Conservation (phyloP, 2,888 invertebrate species). For the Diarsia dahlii region DNA sequence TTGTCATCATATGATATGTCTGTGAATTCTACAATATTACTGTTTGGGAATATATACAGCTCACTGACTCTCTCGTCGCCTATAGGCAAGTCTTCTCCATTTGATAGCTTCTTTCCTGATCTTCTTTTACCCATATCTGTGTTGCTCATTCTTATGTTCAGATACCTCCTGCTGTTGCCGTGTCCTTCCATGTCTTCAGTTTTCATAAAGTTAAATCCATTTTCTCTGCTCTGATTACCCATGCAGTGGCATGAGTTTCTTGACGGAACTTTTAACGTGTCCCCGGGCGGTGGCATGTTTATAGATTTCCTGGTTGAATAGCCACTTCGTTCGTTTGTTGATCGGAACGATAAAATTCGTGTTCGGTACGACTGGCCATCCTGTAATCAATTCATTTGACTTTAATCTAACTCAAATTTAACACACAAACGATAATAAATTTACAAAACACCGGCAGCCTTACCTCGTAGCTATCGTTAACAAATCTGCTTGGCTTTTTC, state of each 20-base stretch:
- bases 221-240: conserved; percentile 78
- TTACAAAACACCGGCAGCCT: conserved; percentile 32
- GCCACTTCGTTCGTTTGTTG: conserved; percentile 83
- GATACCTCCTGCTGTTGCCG: conserved; percentile 69
- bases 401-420: conserved; percentile 8
- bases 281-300: conserved; percentile 77
- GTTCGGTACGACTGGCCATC: conserved; percentile 87
- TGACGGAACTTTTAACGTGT: conserved; percentile 76
- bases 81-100: conserved; percentile 75
- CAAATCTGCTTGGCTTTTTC: conserved; percentile 83
- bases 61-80: conserved; percentile 86
- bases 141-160: conserved; percentile 66
- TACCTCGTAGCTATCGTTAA: conserved; percentile 88
- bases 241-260: conserved; percentile 81
- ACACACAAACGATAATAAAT: conserved; percentile 15
- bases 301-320: conserved; percentile 83
- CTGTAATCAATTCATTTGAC: conserved; percentile 74
- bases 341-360: conserved; percentile 85
- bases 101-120: conserved; percentile 69
- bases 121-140: conserved; percentile 72
- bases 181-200: conserved; percentile 73
- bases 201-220: conserved; percentile 76
- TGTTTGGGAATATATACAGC: conserved; percentile 87
- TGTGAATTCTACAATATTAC: conserved; percentile 87
- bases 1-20: conserved; percentile 86